Conservation (phyloP, 2,888 invertebrate species). For the Argynnis bischoffii region DNA sequence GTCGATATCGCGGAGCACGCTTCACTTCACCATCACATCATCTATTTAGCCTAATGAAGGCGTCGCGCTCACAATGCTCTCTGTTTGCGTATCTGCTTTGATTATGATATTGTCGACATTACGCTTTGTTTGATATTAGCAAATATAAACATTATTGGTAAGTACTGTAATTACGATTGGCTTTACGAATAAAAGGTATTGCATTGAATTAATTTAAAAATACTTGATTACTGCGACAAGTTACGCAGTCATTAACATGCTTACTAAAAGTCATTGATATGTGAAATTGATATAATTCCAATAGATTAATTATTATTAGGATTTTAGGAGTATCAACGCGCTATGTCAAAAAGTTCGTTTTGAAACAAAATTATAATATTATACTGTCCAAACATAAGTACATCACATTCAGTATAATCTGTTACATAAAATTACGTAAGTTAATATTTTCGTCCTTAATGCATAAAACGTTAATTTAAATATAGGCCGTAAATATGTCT, state of each 20-base stretch:
- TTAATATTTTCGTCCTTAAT: slow-evolving; percentile 16
- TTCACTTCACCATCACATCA: slow-evolving; percentile 33
- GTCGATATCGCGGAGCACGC: slow-evolving; percentile 35
- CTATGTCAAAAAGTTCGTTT: no score
- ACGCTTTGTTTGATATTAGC: slow-evolving; percentile 31
- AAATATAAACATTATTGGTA: slow-evolving; percentile 23
- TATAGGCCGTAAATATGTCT: slow-evolving; percentile 33
- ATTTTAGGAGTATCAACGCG: no score
- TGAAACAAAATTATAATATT: no score
- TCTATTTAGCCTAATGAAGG: slow-evolving; percentile 43
- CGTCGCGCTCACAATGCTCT: slow-evolving; percentile 37
- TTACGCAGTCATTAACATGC: no score
- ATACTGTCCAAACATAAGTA: no score
- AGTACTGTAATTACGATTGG: slow-evolving; percentile 21
- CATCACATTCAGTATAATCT: neutral
- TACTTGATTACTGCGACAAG: no score
- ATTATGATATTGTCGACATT: slow-evolving; percentile 38
- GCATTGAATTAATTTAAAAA: neutral
- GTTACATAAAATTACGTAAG: slow-evolving; percentile 1
- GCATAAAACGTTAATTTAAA: slow-evolving; percentile 22
- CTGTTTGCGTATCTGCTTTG: slow-evolving; percentile 40
- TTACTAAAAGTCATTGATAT: no score
- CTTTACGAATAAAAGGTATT: neutral
- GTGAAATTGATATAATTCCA: no score
- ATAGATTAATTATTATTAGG: no score